Evolutionary conservation across 2,113 vertebrate genomes (phyloP).

Genomic region (Sapajus apella): DNA sequence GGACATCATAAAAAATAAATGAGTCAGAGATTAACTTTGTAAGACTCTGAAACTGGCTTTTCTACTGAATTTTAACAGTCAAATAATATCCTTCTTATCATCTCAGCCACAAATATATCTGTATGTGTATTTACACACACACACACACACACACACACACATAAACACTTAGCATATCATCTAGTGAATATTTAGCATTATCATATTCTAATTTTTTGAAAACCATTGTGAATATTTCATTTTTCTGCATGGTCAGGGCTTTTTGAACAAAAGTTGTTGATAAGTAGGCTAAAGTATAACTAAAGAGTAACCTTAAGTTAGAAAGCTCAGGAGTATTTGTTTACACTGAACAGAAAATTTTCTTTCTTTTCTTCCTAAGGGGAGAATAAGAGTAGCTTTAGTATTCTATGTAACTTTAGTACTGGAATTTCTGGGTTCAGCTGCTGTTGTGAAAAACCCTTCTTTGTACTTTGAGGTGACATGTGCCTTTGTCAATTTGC

Average conservation of each 20-base stretch:
- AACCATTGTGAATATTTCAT: background rate
- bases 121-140: background rate
- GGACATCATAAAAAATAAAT: background rate
- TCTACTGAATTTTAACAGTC: background rate
- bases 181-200: background rate
- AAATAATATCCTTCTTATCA: background rate
- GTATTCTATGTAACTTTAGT: background rate
- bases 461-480: background rate
- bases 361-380: background rate
- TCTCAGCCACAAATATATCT: background rate
- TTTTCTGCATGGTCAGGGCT: background rate
- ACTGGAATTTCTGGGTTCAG: background rate
- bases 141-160: background rate
- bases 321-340: background rate
- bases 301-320: background rate
- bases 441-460: background rate
- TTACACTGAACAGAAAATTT: background rate
- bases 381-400: background rate
- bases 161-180: background rate
- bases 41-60: background rate
- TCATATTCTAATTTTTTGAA: background rate
- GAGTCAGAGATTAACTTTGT: background rate
- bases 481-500: background rate
- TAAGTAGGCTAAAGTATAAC: background rate
- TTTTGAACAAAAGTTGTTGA: background rate